Evolutionary conservation across 2,797 vertebrate species (phyloP), one percentile per base, ranked within the genome.

Genomic region (Falco cherrug): DNA sequence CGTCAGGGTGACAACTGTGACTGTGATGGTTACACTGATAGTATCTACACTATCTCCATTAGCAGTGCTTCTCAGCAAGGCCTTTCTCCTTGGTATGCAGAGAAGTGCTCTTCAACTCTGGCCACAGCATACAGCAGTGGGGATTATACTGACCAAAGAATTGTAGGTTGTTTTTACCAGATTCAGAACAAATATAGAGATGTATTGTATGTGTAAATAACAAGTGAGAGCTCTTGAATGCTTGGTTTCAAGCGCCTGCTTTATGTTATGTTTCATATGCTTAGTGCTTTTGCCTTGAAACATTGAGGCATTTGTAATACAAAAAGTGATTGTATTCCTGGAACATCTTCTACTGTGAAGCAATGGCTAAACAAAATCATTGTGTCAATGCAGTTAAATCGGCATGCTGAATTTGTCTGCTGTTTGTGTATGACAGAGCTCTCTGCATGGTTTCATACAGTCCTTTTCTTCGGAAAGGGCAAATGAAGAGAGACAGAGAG

Each of bases 11-110:
- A 99, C 95, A 99, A 99, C 97, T 99, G 99, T 79, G 99, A 99
- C 97, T 99, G 99, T 11, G 99, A 99, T 3, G 99, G 99, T 60
- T 99, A 99, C 98, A 99, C 99, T 8, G 99, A 99, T 93, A 99
- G 99, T 96, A 99, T 99, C 97, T 99, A 98, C 98, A 99, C 99
- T 61, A 98, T 99, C 98, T 99, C 99, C 86, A 99, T 99, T 97
- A 99, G 99, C 98, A 99, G 99, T 2, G 99, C 99, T 39, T 99
- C 99, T 6, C 99, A 99, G 97, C 99, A 99, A 98, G 99, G 99
- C 79, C 97, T 99, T 83, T 99, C 99, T 28, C 99, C 99, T 4
- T 99, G 99, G 99, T 99, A 99, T 6, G 99, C 99, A 13, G 99
- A 99, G 98, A 99, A 99, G 97, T 99, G 99, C 95, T 99, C 99